Evolutionary conservation across 2,888 invertebrate genomes (phyloP).

Genomic region (Drosophila neonasuta): DNA sequence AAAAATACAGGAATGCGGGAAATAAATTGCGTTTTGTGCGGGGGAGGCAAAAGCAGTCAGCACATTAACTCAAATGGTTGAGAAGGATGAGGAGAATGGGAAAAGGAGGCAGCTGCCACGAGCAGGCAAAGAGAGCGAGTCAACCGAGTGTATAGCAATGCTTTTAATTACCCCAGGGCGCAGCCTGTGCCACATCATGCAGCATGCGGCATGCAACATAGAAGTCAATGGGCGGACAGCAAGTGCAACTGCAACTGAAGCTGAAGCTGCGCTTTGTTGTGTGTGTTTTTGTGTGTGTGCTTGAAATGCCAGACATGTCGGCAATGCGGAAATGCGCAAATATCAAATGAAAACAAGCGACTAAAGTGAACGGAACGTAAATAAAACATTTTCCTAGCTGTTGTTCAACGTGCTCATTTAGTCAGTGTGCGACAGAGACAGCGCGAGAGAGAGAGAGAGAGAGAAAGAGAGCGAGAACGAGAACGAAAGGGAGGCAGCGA

Average conservation of each 20-base stretch:
- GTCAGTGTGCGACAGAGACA: background rate
- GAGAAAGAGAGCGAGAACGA: background rate
- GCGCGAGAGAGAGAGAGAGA: background rate
- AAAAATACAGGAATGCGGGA: conserved; percentile 24
- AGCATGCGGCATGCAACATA: conserved; percentile 25
- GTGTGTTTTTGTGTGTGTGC: conserved; percentile 19
- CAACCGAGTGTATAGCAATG: conserved; percentile 41
- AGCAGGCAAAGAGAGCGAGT: conserved; percentile 6
- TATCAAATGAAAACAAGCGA: conserved; percentile 67
- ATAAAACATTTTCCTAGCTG: conserved; percentile 67
- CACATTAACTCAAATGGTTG: conserved; percentile 12
- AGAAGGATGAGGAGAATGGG: background rate
- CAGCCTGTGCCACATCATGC: conserved; percentile 37
- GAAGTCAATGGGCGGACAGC: conserved; percentile 28
- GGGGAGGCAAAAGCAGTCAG: conserved; percentile 9
- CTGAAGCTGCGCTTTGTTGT: conserved; percentile 25
- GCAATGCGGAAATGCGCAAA: conserved; percentile 76
- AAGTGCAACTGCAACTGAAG: conserved; percentile 14
- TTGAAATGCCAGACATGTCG: conserved; percentile 68
- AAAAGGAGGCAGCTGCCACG: background rate
- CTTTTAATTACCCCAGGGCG: conserved; percentile 70
- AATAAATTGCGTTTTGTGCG: conserved; percentile 16
- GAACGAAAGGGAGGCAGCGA: background rate
- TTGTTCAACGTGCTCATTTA: conserved; percentile 60
- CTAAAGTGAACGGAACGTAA: conserved; percentile 52